These are phyloP conservation scores for Stylophora pistillata DNA, from an alignment of 64 coral and sea anemone genomes.

Conservation along the genomic window DNA sequence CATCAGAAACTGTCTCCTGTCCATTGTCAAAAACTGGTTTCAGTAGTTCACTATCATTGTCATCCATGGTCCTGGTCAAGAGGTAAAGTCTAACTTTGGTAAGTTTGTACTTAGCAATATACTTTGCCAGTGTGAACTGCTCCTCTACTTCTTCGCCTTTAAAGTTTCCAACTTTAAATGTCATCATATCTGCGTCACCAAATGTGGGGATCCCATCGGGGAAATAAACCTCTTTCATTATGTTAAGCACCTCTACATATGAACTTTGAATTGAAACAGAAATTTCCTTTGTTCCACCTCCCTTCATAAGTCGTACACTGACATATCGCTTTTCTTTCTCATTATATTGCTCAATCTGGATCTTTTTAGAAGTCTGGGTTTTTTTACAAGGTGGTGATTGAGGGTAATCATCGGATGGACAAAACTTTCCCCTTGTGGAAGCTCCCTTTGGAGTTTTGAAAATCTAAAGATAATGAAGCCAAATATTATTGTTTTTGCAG, in stretches of 20 bases:
- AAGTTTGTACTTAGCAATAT: constrained; percentile 14
- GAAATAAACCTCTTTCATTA: constrained; percentile 27
- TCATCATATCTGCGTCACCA: constrained; percentile 7
- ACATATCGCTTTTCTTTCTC: constrained; percentile 19
- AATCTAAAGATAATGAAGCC: too few species aligned
- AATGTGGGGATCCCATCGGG: background rate
- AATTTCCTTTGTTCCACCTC: constrained; percentile 25
- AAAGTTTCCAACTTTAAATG: constrained; percentile 22
- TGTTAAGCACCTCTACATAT: background rate
- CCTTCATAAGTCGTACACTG: background rate
- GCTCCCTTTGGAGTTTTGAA: background rate
- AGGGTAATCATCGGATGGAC: background rate
- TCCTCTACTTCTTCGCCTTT: constrained; percentile 21
- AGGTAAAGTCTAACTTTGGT: constrained; percentile 19
- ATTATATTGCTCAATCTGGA: constrained; percentile 30
- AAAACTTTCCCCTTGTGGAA: background rate
- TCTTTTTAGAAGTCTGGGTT: constrained; percentile 1
- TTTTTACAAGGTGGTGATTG: background rate
- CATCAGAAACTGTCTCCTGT: too few species aligned
- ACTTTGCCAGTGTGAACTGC: constrained; percentile 5
- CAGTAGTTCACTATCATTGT: background rate
- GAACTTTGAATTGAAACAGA: background rate
- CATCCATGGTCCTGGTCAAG: background rate
- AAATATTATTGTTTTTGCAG: too few species aligned
- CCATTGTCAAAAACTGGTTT: background rate